Evolutionary conservation across 2,797 vertebrate species (phyloP), one percentile per base, ranked within the genome.

Genomic region (Anniella stebbinsi): DNA sequence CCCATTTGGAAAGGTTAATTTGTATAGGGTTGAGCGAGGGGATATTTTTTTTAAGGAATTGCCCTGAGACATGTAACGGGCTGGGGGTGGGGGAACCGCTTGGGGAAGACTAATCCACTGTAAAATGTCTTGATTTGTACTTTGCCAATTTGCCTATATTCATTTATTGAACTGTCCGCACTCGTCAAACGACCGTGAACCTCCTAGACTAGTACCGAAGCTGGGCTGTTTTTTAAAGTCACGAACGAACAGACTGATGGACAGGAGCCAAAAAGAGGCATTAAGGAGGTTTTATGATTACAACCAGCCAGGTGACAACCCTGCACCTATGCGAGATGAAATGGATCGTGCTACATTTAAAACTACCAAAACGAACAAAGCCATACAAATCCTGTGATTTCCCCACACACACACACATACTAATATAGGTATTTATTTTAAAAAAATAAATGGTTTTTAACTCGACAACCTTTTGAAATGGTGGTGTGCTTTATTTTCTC

Each of bases 401-500:
- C n/a, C n/a, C n/a, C n/a, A n/a, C n/a, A n/a, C n/a, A n/a, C n/a
- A n/a, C n/a, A n/a, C n/a, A n/a, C n/a, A n/a, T n/a, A n/a, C n/a
- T n/a, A n/a, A 82, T 87, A 51, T 41, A 83, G 80, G 18, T 90
- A 90, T 90, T 90, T 90, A 90, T 90, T 90, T 87, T 45, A 77
- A 57, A 90, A 77, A 57, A 90, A 90, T 90, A 90, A 89, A 90
- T 57, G 60, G n/a, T 90, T 90, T 90, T 90, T 87, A 90, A 87
- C 72, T 90, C 85, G 5, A 76, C 33, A 2, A 4, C n/a, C 28
- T 41, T 85, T 70, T n/a, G 23, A 33, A 45, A 69, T 10, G 11
- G 41, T 10, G 25, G 30, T 25, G 57, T 87, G 73, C 3, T 63
- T 87, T 80, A 30, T 33, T 38, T 75, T 41, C 33, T 90, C 21